Base-by-base conservation (phyloP, 2,888 invertebrate genomes). In the Alsophila aescularia region DNA sequence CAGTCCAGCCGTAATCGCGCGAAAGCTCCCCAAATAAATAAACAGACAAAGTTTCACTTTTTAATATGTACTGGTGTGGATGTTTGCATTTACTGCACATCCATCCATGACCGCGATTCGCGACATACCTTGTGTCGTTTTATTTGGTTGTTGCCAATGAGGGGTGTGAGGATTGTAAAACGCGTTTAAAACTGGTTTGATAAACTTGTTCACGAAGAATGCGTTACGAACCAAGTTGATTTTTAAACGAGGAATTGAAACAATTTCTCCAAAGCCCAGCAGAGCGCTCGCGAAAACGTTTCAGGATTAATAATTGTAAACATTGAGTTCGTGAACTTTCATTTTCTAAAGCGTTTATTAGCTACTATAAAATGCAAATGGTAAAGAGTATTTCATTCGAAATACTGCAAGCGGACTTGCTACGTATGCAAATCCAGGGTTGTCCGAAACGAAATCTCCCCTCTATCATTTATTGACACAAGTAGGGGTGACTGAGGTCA, bases 331-430 rank as follows among this genome's bases (percentile, higher is more conserved):
- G 56, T 44, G 50, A 53, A 44, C 54, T 55, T 57, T 50, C 52
- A 50, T 56, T 63, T 59, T 54, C 52, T 56, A 50, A 34, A 66
- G 67, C 56, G 79, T 82, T 82, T 79, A 81, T 75, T 75, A 69
- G 68, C 66, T 66, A 68, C 74, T 72, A 72, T 82, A 78, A 82
- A 82, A 79, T 68, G 72, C 67, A 70, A 39, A 42, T 34, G 37
- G 29, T 39, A 52, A 52, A 50, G 3, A 29, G 27, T 15, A 0
- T 32, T 50, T 39, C 10, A 27, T 5, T 43, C 0, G 40, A 27
- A 40, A 27, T 21, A 31, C 34, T 44, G 51, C 16, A 32, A 31
- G 21, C 24, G 16, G 27, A 8, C 5, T 31, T 31, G 1, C 13
- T 4, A 9, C 15, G 12, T 14, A 53, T 49, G 49, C 29, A 49